Percentiles rank a stretch among this genome's conserved stretches.
phyloP scores from a whole-genome alignment of 2,113 vertebrate species.

The Oncorhynchus mykiss region DNA sequence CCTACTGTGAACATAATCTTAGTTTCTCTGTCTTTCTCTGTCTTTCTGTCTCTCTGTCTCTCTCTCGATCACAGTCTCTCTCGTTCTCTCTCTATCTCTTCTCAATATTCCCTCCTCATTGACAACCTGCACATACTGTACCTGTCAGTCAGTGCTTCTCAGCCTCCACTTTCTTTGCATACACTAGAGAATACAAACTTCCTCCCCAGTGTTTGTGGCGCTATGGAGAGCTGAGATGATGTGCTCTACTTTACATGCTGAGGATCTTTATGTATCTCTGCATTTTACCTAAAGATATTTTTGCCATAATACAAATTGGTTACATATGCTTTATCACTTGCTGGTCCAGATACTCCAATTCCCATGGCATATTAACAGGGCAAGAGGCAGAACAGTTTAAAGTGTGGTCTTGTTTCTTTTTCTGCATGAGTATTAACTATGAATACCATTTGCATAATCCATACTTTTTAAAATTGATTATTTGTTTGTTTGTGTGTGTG shows the following conservation, averaged over 20 bases:
- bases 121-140: background rate
- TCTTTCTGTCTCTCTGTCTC: no score
- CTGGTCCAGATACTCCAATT: background rate
- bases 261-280: no score
- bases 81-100: no score
- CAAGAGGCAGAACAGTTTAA: background rate
- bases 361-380: constrained; percentile 5
- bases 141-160: background rate
- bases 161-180: no score
- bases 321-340: constrained; percentile 4
- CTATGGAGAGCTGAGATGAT: no score
- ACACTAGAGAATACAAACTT: no score
- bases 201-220: no score
- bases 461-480: constrained; percentile 2
- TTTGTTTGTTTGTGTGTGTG: background rate
- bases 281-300: no score
- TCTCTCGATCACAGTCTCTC: no score
- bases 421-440: constrained; percentile 10
- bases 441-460: constrained; percentile 1
- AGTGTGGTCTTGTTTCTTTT: background rate
- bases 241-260: no score
- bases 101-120: background rate
- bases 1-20: constrained; percentile 9
- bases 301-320: background rate
- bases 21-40: no score